These are phyloP conservation scores for Julus scandinavius DNA, from an alignment of 2,888 invertebrate genomes.

Conservation along the genomic window DNA sequence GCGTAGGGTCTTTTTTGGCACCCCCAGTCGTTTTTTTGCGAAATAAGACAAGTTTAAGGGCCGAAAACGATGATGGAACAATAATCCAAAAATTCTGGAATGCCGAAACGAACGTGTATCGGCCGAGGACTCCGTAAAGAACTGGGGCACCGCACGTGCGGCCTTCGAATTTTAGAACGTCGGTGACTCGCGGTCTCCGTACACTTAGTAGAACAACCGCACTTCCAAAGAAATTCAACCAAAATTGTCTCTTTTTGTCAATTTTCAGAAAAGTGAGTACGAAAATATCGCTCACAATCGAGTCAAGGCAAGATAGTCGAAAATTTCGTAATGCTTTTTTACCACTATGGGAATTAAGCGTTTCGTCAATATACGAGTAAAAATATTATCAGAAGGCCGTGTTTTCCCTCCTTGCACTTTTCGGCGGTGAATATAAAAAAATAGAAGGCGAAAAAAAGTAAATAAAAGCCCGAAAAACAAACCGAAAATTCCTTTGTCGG, in stretches of 20 bases:
- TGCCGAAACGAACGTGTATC: no score
- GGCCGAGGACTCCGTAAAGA: neutral
- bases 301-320: slow-evolving; percentile 10
- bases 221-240: neutral
- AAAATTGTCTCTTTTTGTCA: neutral
- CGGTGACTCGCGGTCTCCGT: neutral
- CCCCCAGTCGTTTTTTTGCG: neutral
- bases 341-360: neutral
- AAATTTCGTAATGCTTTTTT: neutral
- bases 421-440: neutral
- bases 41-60: neutral
- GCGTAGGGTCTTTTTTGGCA: neutral
- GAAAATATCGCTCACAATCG: neutral
- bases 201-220: neutral
- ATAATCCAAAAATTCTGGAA: neutral
- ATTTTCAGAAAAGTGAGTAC: neutral
- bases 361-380: slow-evolving; percentile 15
- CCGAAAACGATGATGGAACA: neutral
- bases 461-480: slow-evolving; percentile 46
- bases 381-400: slow-evolving; percentile 30
- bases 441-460: neutral
- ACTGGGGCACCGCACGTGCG: no score
- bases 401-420: neutral
- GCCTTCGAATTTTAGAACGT: neutral
- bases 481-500: slow-evolving; percentile 49